A percentile compares a stretch with the other conserved stretches of the same genome.
Conservation (phyloP, 2,888 invertebrate species). For the Amiota communis region DNA sequence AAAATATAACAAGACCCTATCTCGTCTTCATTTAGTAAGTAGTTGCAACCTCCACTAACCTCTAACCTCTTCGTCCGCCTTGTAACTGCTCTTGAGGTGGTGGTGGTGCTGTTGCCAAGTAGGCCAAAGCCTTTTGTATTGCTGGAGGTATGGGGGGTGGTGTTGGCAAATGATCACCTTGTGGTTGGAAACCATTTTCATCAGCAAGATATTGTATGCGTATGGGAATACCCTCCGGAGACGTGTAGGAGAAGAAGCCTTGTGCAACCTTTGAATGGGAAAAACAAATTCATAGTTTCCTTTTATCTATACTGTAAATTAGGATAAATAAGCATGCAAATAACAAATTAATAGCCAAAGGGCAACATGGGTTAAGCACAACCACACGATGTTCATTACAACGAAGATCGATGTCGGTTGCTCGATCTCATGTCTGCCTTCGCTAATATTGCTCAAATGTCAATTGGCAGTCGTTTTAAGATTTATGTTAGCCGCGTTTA, state of each 20-base stretch:
- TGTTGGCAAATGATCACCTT: slow-evolving; percentile 72
- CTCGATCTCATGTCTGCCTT: slow-evolving; percentile 23
- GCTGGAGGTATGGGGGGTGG: slow-evolving; percentile 82
- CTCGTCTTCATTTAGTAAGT: too few species aligned
- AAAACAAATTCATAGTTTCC: background rate
- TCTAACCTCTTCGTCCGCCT: slow-evolving; percentile 60
- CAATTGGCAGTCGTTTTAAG: slow-evolving; percentile 39
- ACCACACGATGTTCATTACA: slow-evolving; percentile 29
- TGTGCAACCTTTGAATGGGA: slow-evolving; percentile 74
- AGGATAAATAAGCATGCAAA: slow-evolving; percentile 19
- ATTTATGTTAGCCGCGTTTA: slow-evolving; percentile 34
- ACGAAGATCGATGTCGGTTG: background rate
- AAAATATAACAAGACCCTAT: too few species aligned
- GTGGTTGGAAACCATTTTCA: slow-evolving; percentile 81
- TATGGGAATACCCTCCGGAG: slow-evolving; percentile 78
- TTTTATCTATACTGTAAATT: background rate
- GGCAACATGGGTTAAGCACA: slow-evolving; percentile 24
- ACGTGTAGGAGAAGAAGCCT: slow-evolving; percentile 78
- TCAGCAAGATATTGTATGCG: slow-evolving; percentile 79
- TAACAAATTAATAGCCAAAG: slow-evolving; percentile 38
- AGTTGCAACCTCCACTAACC: too few species aligned
- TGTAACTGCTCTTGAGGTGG: slow-evolving; percentile 63
- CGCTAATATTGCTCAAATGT: slow-evolving; percentile 46
- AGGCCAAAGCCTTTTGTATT: slow-evolving; percentile 80
- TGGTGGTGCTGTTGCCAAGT: slow-evolving; percentile 79